Conservation (phyloP, 1,140 invertebrate genomes). For the Trissolcus basalis region DNA sequence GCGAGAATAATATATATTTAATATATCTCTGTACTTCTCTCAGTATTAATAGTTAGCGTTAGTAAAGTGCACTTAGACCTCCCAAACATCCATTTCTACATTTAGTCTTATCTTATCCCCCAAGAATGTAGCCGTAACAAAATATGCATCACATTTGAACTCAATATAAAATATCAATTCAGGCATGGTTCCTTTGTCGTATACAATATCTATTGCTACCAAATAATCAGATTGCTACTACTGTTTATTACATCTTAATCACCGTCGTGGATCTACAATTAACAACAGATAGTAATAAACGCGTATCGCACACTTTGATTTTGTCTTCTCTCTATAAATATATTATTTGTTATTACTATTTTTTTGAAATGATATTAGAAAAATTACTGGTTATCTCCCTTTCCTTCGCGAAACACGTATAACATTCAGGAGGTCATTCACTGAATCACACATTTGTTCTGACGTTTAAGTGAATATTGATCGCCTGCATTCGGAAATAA, state of each 20-base stretch:
- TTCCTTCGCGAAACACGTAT: background rate
- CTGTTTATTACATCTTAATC: too few species aligned
- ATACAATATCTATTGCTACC: too few species aligned
- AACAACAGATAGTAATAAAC: too few species aligned
- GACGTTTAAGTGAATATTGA: constrained; percentile 24
- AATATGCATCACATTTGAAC: background rate
- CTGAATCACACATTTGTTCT: constrained; percentile 24
- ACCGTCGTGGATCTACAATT: too few species aligned
- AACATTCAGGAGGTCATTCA: constrained; percentile 42
- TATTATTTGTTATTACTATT: too few species aligned
- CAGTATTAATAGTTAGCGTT: constrained; percentile 42
- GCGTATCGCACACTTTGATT: too few species aligned
- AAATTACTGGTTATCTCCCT: background rate
- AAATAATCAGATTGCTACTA: too few species aligned
- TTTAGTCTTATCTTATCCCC: constrained; percentile 25
- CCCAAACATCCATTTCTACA: constrained; percentile 33
- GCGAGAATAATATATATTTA: constrained; percentile 26
- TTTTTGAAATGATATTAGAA: too few species aligned
- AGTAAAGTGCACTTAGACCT: constrained; percentile 51
- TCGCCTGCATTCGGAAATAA: constrained; percentile 26
- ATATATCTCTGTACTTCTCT: constrained; percentile 26
- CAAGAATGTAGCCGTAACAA: background rate
- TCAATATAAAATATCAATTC: background rate
- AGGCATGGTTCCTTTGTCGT: too few species aligned
- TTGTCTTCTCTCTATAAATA: too few species aligned